Base-by-base conservation (phyloP, 2,888 invertebrate species). In the Drosophila bunnanda region DNA sequence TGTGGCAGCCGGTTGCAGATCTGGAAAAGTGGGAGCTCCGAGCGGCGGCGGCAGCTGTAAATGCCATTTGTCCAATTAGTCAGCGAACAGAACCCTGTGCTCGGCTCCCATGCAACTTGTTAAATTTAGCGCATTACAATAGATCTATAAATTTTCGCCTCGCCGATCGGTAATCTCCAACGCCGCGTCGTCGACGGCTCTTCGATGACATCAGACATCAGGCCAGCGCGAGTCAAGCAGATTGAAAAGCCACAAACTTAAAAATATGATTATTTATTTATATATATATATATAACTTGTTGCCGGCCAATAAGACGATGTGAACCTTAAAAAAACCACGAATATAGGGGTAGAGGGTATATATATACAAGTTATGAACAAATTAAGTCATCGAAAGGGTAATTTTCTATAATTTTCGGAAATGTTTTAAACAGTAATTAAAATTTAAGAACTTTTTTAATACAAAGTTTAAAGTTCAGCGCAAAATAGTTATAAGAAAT, bases 101-200 rank as follows among this genome's bases (percentile, higher is more conserved):
- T 34, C 38, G 22, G n/a, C 61, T 32, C 38, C 57, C 41, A 41
- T 82, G 83, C 81, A 80, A 83, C 77, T 86, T 81, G 83, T 86
- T 86, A 83, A 84, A 86, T 86, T 84, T 84, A 86, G 83, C 83
- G 76, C 81, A 84, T 84, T 84, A 84, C 83, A 86, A 84, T 86
- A 75, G 78, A 75, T 70, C 79, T 79, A 84, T 84, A 84, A 81
- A 84, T 84, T 79, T 76, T 72, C 62, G 73, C 78, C 66, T 53
- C 68, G 68, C 52, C 76, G 60, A 78, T 77, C 64, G 50, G 66
- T 69, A 85, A 82, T 85, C 80, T 73, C 20, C 58, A 39, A 30
- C 30, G 30, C n/a, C 3, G 15, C 39, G 56, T 20, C 53, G 41
- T 9, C 38, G 50, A 9, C 39, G 20, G 32, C 38, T 52, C 38